Conservation (phyloP, 2,113 vertebrate species). For the Ahaetulla prasina region DNA sequence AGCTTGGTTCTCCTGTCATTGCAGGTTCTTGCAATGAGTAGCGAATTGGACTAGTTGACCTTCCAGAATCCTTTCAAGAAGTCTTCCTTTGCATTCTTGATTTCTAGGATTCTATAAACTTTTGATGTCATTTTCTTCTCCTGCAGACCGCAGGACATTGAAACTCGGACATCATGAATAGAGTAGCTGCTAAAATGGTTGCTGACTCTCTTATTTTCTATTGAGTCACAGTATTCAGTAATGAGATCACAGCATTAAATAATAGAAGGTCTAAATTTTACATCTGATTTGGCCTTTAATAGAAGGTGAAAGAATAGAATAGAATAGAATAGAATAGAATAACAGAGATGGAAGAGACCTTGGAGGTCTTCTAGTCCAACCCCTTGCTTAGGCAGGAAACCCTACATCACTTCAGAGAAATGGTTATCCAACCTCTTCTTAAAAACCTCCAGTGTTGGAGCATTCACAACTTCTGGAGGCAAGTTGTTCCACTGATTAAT, state of each 20-base stretch:
- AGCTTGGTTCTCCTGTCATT: background rate
- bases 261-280: background rate
- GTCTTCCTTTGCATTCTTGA: background rate
- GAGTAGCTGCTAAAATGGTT: background rate
- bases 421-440: no score
- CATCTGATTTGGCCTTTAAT: background rate
- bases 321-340: no score
- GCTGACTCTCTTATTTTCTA: background rate
- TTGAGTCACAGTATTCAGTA: background rate
- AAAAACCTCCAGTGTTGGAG: no score
- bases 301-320: background rate
- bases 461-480: no score
- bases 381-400: no score
- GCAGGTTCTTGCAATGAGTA: background rate
- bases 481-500: no score
- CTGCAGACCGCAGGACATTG: background rate
- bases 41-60: background rate
- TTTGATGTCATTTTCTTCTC: background rate
- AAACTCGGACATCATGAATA: background rate
- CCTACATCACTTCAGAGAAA: no score
- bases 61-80: background rate
- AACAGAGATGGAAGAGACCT: no score
- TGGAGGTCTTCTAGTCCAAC: no score
- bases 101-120: background rate
- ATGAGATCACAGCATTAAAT: background rate